A percentile compares a stretch with the other conserved stretches of the same genome.
phyloP scores from a whole-genome alignment of 2,113 vertebrate genomes.

The Protomyctophum bolini region DNA sequence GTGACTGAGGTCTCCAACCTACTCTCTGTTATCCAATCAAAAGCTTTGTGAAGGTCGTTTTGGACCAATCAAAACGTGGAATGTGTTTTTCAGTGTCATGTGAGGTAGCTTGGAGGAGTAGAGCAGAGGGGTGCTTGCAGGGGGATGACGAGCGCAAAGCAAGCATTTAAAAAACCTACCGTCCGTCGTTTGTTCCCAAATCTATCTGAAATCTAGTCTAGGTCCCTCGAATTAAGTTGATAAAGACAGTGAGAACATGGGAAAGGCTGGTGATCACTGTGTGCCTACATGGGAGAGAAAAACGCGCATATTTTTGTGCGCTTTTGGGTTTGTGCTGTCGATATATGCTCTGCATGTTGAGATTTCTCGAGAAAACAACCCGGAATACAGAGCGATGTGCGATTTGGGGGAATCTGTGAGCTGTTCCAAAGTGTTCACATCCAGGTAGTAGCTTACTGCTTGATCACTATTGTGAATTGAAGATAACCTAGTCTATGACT shows the following conservation, averaged over 20 bases:
- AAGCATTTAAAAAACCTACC: no score
- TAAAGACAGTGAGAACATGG: slow-evolving; percentile 32
- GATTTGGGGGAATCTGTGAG: slow-evolving; percentile 82
- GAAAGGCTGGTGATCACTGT: neutral
- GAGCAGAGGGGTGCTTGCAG: no score
- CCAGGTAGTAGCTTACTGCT: slow-evolving; percentile 71
- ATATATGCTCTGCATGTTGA: slow-evolving; percentile 85
- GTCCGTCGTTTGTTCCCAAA: no score
- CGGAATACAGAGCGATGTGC: slow-evolving; percentile 82
- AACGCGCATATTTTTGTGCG: slow-evolving; percentile 67
- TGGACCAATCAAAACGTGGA: slow-evolving; percentile 56
- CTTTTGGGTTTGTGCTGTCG: slow-evolving; percentile 76
- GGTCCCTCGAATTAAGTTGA: no score
- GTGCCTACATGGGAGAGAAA: slow-evolving; percentile 76
- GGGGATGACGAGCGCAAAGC: no score
- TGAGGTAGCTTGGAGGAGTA: no score
- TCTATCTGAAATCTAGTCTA: no score
- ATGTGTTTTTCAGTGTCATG: neutral
- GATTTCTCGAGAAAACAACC: slow-evolving; percentile 77
- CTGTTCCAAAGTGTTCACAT: slow-evolving; percentile 87
- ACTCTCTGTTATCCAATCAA: slow-evolving; percentile 45
- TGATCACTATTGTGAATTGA: no score
- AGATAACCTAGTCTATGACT: no score
- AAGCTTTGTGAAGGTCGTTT: neutral
- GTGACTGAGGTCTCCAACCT: slow-evolving; percentile 45